phyloP scores from a whole-genome alignment of 2,797 vertebrate genomes.

The Characodon lateralis region DNA sequence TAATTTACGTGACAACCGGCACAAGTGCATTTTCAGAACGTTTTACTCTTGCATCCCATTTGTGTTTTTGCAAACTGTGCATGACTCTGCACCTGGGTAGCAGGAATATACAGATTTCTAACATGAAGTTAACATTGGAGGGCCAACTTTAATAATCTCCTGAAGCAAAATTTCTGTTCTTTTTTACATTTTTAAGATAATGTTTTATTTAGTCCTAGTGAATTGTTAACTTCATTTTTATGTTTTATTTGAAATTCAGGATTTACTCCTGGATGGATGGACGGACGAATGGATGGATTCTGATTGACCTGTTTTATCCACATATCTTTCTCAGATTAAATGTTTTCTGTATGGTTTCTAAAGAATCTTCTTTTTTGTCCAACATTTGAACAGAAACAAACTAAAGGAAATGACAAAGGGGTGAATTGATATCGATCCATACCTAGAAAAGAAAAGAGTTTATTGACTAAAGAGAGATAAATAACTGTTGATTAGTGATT shows the following conservation, averaged over 20 bases:
- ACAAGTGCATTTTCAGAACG: background rate
- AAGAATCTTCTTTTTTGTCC: too few species aligned
- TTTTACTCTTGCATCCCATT: background rate
- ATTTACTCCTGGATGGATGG: too few species aligned
- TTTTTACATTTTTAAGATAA: background rate
- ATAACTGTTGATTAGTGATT: constrained; percentile 55
- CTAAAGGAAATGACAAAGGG: too few species aligned
- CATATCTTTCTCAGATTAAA: too few species aligned
- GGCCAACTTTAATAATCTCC: background rate
- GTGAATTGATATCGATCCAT: background rate
- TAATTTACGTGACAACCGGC: background rate
- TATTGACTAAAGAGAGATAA: constrained; percentile 37
- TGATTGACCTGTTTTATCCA: too few species aligned
- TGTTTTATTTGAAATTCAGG: background rate
- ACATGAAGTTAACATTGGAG: too few species aligned
- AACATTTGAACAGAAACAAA: too few species aligned
- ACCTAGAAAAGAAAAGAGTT: constrained; percentile 1
- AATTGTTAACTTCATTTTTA: background rate
- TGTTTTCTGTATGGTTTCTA: too few species aligned
- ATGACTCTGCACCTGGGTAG: background rate
- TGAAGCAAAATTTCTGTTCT: background rate
- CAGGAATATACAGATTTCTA: background rate
- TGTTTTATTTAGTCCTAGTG: background rate
- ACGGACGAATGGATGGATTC: too few species aligned
- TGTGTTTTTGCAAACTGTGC: background rate